A percentile compares a stretch with the other conserved stretches of the same genome.
These are phyloP conservation scores for Castor canadensis DNA, from an alignment of 2,113 vertebrate genomes.

Conservation along the genomic window DNA sequence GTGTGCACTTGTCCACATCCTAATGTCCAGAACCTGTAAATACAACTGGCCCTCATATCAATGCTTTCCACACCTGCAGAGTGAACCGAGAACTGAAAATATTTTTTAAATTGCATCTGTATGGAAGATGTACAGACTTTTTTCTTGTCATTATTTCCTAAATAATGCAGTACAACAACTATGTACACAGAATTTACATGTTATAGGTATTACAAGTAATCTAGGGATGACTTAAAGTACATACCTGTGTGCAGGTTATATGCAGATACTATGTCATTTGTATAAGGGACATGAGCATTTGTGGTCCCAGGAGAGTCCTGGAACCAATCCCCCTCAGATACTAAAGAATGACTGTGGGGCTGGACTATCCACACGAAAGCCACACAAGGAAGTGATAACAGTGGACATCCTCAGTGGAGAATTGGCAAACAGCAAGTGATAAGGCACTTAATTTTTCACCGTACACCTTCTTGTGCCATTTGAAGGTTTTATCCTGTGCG, in stretches of 20 bases:
- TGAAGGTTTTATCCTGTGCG: neutral
- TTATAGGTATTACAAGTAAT: constrained; percentile 9
- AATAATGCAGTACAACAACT: neutral
- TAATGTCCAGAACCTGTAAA: neutral
- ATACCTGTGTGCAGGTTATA: neutral
- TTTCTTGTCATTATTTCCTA: neutral
- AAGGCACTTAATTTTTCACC: constrained; percentile 24
- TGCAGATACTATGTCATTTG: constrained; percentile 13
- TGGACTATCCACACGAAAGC: neutral
- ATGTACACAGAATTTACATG: constrained; percentile 10
- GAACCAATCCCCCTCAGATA: neutral
- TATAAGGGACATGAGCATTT: neutral
- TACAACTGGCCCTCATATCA: neutral
- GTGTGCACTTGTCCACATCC: neutral
- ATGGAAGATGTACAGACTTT: neutral
- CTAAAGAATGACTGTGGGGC: neutral
- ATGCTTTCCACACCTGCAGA: neutral
- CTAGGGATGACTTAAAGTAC: neutral
- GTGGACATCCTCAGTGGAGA: neutral
- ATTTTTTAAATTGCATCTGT: neutral
- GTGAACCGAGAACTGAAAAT: neutral
- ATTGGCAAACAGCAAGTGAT: neutral
- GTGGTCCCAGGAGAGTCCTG: neutral
- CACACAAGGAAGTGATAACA: neutral
- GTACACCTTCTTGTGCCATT: neutral